Base-by-base conservation (phyloP, 2,888 invertebrate species). In the Agriotes lineatus region DNA sequence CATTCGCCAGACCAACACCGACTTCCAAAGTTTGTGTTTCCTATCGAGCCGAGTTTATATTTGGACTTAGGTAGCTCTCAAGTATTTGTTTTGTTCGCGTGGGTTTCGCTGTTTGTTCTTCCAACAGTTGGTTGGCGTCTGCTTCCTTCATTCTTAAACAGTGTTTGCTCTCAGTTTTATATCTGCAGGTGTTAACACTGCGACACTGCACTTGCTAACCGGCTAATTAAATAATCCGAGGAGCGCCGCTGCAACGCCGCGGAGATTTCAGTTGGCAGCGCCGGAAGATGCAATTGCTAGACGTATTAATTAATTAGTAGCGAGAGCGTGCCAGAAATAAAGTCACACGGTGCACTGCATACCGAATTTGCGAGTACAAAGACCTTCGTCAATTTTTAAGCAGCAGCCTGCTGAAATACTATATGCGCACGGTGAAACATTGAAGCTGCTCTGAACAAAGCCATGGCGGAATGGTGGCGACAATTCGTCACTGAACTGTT, bases 81-180 rank as follows among this genome's bases (percentile, higher is more conserved):
- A 20, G 57, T 64, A 48, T 64, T 56, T 45, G 64, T 48, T 57
- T 64, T 57, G 63, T 44, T 63, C 19, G 63, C 56, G 52, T 52
- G 56, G 35, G 63, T 63, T 63, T 54, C 63, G 14, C 12, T 63
- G 45, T 63, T 63, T 63, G 63, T 52, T 63, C 44, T 56, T 54
- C 63, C 63, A 63, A 63, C 63, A 63, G 63, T 63, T 63, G 63
- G 63, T 63, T 54, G 63, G 35, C 63, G 42, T 63, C 52, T 22
- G 37, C 44, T 63, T 56, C 45, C 56, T 52, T 63, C 42, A 42
- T 44, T 25, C 63, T 63, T 56, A 44, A 63, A 19, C 56, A 52
- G 44, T 52, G n/a, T 63, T 63, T 63, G 35, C 63, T 56, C 42
- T 62, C 44, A 25, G 44, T 48, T 48, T 45, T 48, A 48, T 45